Evolutionary conservation across 2,797 vertebrate genomes (phyloP).

Genomic region (Pseudomugil gertrudae): DNA sequence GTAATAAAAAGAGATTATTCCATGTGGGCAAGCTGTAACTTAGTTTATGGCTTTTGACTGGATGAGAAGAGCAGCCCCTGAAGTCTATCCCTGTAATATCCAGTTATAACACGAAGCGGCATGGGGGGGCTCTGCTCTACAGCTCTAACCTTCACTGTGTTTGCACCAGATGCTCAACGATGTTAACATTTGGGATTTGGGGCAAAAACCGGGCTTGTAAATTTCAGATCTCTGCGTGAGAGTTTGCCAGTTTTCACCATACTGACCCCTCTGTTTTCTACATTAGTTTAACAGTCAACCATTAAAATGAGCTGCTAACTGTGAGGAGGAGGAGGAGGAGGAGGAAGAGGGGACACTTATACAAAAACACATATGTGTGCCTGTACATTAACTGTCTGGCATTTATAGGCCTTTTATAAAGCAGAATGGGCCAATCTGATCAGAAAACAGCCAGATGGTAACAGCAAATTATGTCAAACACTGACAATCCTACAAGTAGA

Average conservation of each 20-base stretch:
- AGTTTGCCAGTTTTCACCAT: conserved; percentile 49
- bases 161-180: conserved; percentile 57
- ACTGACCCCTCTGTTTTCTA: conserved; percentile 59
- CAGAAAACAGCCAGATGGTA: neutral
- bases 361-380: neutral
- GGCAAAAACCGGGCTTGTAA: conserved; percentile 59
- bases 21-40: conserved; percentile 63
- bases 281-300: conserved; percentile 45
- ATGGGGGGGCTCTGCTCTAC: conserved; percentile 41
- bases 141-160: conserved; percentile 40
- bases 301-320: conserved; percentile 53
- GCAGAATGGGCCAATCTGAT: conserved; percentile 6
- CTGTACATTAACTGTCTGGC: neutral
- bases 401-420: conserved; percentile 1
- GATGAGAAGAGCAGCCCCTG: conserved; percentile 65
- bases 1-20: conserved; percentile 76
- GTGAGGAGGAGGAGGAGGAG: conserved; percentile 8
- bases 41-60: conserved; percentile 69
- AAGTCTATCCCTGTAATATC: conserved; percentile 68
- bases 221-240: conserved; percentile 38
- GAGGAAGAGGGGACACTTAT: neutral
- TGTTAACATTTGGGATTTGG: conserved; percentile 62
- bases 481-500: neutral
- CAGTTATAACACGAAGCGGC: conserved; percentile 67
- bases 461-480: neutral